Evolutionary conservation across 2,113 vertebrate species (phyloP), one percentile per base, ranked within the genome.

Genomic region (Nymphicus hollandicus): DNA sequence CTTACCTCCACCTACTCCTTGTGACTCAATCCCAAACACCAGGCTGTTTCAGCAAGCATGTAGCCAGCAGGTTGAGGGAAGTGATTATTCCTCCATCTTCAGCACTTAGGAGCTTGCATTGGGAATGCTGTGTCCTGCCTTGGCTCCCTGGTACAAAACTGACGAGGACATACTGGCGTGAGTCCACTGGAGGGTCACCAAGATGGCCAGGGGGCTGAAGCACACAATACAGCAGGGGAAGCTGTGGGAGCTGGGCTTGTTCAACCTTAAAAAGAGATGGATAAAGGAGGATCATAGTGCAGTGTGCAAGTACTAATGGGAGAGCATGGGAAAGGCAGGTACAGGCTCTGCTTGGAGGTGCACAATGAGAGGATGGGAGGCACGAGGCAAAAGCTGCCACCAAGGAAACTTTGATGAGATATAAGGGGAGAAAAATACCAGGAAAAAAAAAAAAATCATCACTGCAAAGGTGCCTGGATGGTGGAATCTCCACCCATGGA

Each of bases 81-180:
- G 25, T 5, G n/a, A 41, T 53, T 78, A 70, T 43, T 84, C 27
- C 69, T 61, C 49, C 17, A 6, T 39, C 17, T 16, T 56, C 33
- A 61, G 33, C 27, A n/a, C 31, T 80, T 53, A 14, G 0, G 22
- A 86, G 39, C 23, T 53, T 90, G 74, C 39, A 28, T 1, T 29
- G 9, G 82, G 66, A 76, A 12, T 1, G 3, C 16, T 27, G 52
- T 17, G 18, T 52, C 68, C 60, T 10, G 20, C 53, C 19, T 52
- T 44, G 24, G 63, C 35, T 90, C 17, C 52, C 56, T 37, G 17
- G 29, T 29, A 16, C 20, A 33, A 56, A 52, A 27, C 33, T 70
- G 23, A 13, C 3, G 15, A 6, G n/a, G 20, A 39, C 24, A 35
- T 27, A 1, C 12, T 13, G 37, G 66, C 86, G 3, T 0, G 1